These are phyloP conservation scores for Parasteatoda lunata DNA, from an alignment of 2,888 invertebrate species.

Conservation along the genomic window DNA sequence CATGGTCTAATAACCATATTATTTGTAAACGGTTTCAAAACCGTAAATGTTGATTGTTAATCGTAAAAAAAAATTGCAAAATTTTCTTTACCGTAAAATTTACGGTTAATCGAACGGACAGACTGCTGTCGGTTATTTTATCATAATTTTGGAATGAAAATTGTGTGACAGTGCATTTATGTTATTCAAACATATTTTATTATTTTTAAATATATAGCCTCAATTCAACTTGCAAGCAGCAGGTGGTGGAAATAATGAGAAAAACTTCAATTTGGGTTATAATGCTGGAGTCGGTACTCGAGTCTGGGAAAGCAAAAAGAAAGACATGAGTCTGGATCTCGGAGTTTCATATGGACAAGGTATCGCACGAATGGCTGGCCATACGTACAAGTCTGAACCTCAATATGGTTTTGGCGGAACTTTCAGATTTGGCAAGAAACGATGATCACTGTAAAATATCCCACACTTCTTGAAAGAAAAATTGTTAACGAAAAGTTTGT, in stretches of 20 bases:
- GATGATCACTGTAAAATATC: not conserved
- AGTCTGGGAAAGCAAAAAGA: slow-evolving; percentile 44
- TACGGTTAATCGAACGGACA: no score
- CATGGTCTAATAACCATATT: no score
- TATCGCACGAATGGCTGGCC: slow-evolving; percentile 15
- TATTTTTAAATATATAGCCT: slow-evolving; percentile 3
- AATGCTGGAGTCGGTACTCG: slow-evolving; percentile 35
- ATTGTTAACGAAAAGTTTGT: no score
- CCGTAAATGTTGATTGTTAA: no score
- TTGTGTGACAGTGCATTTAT: no score
- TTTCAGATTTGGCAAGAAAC: slow-evolving; percentile 21
- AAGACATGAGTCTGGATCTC: slow-evolving; percentile 5
- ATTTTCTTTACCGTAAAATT: no score
- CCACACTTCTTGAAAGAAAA: no score
- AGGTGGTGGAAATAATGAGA: slow-evolving; percentile 6
- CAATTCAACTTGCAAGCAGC: slow-evolving; percentile 17
- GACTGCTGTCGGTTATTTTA: no score
- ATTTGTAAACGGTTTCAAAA: no score
- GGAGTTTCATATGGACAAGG: slow-evolving; percentile 18
- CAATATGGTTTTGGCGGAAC: slow-evolving; percentile 20
- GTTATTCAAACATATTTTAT: no score
- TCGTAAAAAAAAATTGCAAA: no score
- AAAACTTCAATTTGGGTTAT: slow-evolving; percentile 13
- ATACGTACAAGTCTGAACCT: slow-evolving; percentile 36
- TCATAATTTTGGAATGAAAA: no score